Evolutionary conservation across 2,797 vertebrate genomes (phyloP).

Genomic region (Lemur catta): DNA sequence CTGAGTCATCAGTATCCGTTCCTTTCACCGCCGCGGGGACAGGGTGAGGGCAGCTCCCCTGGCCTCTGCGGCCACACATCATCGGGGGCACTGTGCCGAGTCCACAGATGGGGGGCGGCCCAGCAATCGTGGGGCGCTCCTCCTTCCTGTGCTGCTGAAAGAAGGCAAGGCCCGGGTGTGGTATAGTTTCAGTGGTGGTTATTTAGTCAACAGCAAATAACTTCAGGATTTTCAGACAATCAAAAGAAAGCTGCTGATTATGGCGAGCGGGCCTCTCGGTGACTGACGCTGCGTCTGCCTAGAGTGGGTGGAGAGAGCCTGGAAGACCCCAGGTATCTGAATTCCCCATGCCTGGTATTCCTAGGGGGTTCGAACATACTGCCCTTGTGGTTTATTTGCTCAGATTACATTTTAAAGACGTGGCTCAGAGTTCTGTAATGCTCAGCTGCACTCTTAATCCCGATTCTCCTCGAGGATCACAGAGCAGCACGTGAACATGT

Average conservation of each 20-base stretch:
- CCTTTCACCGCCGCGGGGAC: constrained; percentile 36
- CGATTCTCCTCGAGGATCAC: background rate
- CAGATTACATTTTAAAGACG: background rate
- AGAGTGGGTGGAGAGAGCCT: background rate
- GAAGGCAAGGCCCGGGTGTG: constrained; percentile 56
- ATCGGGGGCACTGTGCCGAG: constrained; percentile 49
- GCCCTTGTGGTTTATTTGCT: background rate
- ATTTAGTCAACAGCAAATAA: constrained; percentile 64
- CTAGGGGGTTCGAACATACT: background rate
- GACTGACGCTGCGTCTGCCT: fast-evolving
- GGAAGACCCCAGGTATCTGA: background rate
- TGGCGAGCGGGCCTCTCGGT: background rate
- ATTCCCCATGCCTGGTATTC: fast-evolving
- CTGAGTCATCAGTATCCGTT: constrained; percentile 48
- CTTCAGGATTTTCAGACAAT: constrained; percentile 71
- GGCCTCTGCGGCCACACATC: constrained; percentile 60
- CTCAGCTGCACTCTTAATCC: background rate
- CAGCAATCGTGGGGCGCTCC: constrained; percentile 41
- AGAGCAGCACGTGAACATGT: background rate
- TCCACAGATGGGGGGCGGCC: constrained; percentile 65
- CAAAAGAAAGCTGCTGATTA: constrained; percentile 57
- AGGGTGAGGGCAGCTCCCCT: constrained; percentile 67
- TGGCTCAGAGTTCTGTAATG: background rate
- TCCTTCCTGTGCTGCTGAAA: constrained; percentile 59
- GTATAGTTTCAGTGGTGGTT: constrained; percentile 38